Evolutionary conservation across 2,797 vertebrate genomes (phyloP), one percentile per base, ranked within the genome.

Genomic region (Triplophysa bombifrons): DNA sequence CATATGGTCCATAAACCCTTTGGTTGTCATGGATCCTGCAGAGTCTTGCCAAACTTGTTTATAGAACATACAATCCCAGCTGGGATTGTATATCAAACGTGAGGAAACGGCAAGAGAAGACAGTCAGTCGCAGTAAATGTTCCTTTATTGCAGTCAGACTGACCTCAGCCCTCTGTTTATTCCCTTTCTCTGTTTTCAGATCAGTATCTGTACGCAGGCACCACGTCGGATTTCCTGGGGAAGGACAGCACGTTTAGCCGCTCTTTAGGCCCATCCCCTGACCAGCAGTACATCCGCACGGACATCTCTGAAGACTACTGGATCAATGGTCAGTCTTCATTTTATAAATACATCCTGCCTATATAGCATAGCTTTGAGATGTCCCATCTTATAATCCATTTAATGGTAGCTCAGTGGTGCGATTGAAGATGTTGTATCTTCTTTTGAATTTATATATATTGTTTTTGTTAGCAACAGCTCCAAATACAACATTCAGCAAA

Each of bases 261-360:
- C 82, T 99, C 97, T 70, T 94, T 99, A 4, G 98, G 97, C 68
- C 95, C 96, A 72, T 91, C 94, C 73, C 94, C 95, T 2, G 95
- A 97, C 88, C 96, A 97, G 87, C 94, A 97, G 89, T 98, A 95
- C 92, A 96, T 99, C 88, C 95, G 97, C 88, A 99, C 97, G 2
- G 98, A 99, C 87, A 96, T 97, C 86, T 97, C 98, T 6, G 97
- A 99, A 60, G 96, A 99, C 90, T 96, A 98, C 90, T 98, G 97
- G 97, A 96, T 99, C 90, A 97, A 96, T 66, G 98, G 98, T 99
- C 94, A 90, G 88, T 4, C 4, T 60, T 51, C 9, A 19, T 51
- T 19, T 51, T 5, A 8, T 19, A 51, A 51, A 19, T 4, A 51
- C 48, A 17, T 51, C 50, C 17, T 51, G 4, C 10, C 19, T 55